Evolutionary conservation across 2,797 vertebrate genomes (phyloP).

Genomic region (Oreortyx pictus): DNA sequence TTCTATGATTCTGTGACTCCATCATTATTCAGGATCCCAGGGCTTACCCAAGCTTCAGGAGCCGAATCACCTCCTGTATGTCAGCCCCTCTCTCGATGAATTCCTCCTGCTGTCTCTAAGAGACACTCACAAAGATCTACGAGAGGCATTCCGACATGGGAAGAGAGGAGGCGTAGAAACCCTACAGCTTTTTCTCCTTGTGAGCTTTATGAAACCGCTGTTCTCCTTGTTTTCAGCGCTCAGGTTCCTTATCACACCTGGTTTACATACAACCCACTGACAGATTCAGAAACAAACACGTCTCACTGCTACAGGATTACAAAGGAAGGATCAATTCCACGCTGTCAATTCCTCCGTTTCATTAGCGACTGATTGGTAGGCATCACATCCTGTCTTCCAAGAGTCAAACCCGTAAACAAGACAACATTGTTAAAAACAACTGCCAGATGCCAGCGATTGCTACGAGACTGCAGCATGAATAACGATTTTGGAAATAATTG

Average conservation of each 20-base stretch:
- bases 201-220: conserved; percentile 4
- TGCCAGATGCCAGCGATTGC: conserved; percentile 43
- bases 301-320: conserved; percentile 7
- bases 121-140: accelerated
- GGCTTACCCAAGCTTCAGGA: neutral
- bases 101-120: neutral
- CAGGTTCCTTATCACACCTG: conserved; percentile 39
- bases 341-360: conserved; percentile 56
- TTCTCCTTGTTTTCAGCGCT: conserved; percentile 33
- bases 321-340: conserved; percentile 63
- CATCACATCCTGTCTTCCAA: conserved; percentile 32
- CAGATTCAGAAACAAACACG: conserved; percentile 35
- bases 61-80: accelerated
- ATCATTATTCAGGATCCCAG: neutral
- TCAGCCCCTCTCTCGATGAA: neutral
- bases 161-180: neutral
- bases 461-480: neutral
- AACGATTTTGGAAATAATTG: conserved; percentile 57
- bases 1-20: too few relatives aligned
- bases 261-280: conserved; percentile 54
- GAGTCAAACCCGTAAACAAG: conserved; percentile 38
- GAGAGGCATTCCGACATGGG: neutral
- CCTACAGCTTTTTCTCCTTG: neutral
- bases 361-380: conserved; percentile 35
- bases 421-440: conserved; percentile 19